Percentiles rank a stretch among this genome's conserved stretches.
Conservation (phyloP, 2,797 vertebrate species). For the Halcyon leucocephala region DNA sequence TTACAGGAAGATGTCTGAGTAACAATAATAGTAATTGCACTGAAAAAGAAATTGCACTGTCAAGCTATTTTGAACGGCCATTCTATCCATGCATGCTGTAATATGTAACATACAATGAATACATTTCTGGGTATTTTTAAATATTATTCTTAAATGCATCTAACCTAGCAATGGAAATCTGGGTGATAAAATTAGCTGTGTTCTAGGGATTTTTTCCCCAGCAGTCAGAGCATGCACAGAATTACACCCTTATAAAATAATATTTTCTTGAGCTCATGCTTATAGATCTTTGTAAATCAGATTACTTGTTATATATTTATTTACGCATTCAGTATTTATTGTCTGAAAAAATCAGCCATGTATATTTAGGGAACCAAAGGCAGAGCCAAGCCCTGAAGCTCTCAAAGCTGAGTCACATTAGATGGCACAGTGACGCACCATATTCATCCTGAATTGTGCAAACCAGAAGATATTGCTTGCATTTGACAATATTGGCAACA, state of each 20-base stretch:
- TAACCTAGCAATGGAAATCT: not conserved
- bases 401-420: slow-evolving; percentile 26
- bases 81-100: not conserved
- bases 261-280: not conserved
- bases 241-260: not conserved
- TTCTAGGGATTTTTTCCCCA: not conserved
- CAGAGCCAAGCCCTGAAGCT: slow-evolving; percentile 36
- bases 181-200: not conserved
- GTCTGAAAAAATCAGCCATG: not conserved
- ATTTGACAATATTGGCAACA: slow-evolving; percentile 12
- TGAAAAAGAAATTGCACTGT: not conserved
- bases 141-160: not conserved
- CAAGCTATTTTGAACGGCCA: not conserved
- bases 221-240: not conserved
- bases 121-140: not conserved
- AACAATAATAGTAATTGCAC: not conserved
- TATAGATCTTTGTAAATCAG: not conserved
- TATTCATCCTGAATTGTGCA: not conserved
- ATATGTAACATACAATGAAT: not conserved
- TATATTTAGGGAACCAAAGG: not conserved
- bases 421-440: not conserved
- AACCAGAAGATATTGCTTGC: slow-evolving; percentile 5
- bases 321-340: not conserved
- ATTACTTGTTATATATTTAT: not conserved
- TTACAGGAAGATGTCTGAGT: not conserved